Evolutionary conservation across 2,888 invertebrate genomes (phyloP), one percentile per base, ranked within the genome.

Genomic region (Automeris io): DNA sequence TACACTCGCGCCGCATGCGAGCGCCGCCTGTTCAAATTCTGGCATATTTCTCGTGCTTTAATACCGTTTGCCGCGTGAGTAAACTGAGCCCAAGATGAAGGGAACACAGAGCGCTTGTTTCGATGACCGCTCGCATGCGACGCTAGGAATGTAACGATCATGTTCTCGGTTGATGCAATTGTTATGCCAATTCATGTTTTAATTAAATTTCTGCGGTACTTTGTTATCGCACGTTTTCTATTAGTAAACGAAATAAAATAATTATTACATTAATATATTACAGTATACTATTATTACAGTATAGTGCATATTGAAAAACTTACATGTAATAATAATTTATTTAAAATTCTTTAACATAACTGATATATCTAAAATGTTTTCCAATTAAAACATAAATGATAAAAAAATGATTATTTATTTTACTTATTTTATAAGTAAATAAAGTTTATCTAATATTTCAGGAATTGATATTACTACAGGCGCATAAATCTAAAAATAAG

Each of bases 11-110:
- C 70, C 70, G 71, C 62, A 73, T 71, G 74, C 70, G 71, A 72
- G 67, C 67, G 54, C 76, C 71, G 74, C 63, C 72, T 75, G 80
- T 70, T 72, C 80, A 71, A 73, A 76, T 79, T 74, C 80, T 76
- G 73, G 74, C 73, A 80, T 80, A 79, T 78, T 80, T 76, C 74
- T 70, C 77, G 64, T 73, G 69, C 65, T 62, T 63, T 70, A 70
- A 66, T 72, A 68, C 64, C 48, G 52, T 43, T 35, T 44, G 43
- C 51, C 42, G 52, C 45, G 51, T 46, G 42, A 53, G 54, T 52
- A 57, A 66, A 63, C 58, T 61, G 57, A 57, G 57, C 59, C 54
- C 54, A 70, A 68, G 65, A 58, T 52, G 45, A 49, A 51, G 44
- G 48, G 47, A 43, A 45, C 55, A 42, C 48, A 66, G 59, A 52